Base-by-base conservation (phyloP, 1,140 invertebrate species). In the Drosophila tani region DNA sequence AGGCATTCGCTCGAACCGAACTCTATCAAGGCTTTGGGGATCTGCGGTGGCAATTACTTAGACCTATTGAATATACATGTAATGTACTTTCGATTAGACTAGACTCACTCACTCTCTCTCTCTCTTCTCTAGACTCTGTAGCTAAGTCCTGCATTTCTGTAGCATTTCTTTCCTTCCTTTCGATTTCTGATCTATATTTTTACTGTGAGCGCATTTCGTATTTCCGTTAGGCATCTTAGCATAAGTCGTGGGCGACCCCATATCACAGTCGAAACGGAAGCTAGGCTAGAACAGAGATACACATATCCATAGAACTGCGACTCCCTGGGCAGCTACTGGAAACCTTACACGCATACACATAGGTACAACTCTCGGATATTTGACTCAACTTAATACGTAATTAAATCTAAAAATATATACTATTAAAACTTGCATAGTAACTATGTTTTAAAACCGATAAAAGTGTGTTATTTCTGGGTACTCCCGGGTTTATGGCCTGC, bases 361-460 rank as follows among this genome's bases (percentile, higher is more conserved):
- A 69, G 74, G 63, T 69, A 73, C 67, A 79, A 87, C 67, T 82
- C 55, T 73, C 47, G 49, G 67, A 80, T 53, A 65, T 84, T 84
- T 74, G 69, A 81, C 70, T 75, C 77, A 78, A 84, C 73, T 68
- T 84, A 84, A 88, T 87, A 87, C 84, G 84, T 87, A 87, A 87
- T 84, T 84, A 84, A 83, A 80, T 87, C 76, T 78, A 87, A 77
- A 57, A 19, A 76, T 53, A 76, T 14, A 57, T 62, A 60, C 63
- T 78, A 78, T 69, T 69, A 78, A 46, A 86, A 75, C 46, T 66
- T 81, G 63, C 73, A 68, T 76, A 79, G 80, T 68, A 67, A 82
- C 75, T 82, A 82, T 82, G 65, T 86, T 82, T 84, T 70, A 79
- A 79, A 83, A 79, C 38, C 27, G 58, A 71, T 14, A 7, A 15